Percentiles rank a stretch among this genome's conserved stretches.
Evolutionary conservation across 1,140 invertebrate species (phyloP).

Genomic region (Panonychus citri): DNA sequence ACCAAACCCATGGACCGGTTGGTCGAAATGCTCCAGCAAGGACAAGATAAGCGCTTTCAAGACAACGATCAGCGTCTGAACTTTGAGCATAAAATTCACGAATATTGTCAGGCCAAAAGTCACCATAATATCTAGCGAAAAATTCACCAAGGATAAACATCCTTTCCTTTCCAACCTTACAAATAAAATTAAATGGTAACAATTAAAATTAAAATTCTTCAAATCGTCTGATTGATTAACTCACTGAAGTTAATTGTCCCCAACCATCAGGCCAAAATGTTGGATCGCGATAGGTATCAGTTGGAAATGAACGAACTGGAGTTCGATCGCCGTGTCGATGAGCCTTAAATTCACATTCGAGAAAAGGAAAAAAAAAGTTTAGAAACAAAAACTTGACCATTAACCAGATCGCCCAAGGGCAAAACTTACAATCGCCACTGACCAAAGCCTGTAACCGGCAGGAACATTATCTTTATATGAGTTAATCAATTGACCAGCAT

Average conservation of each 20-base stretch:
- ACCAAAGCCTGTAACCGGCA: too few relatives aligned
- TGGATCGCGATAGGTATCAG: slow-evolving; percentile 20
- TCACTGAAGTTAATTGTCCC: neutral
- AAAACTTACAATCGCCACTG: too few relatives aligned
- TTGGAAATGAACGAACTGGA: slow-evolving; percentile 5
- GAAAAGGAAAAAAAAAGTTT: neutral
- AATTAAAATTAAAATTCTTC: neutral
- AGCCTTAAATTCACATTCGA: too few relatives aligned
- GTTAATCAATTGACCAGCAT: too few relatives aligned
- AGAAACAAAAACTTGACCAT: too few relatives aligned
- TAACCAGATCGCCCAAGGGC: too few relatives aligned
- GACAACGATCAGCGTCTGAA: slow-evolving; percentile 7
- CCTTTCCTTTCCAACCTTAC: slow-evolving; percentile 7
- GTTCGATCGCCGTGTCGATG: slow-evolving; percentile 9
- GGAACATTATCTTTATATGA: too few relatives aligned
- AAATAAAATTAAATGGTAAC: neutral
- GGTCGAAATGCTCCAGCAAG: slow-evolving; percentile 8
- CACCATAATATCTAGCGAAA: neutral
- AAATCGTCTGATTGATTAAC: neutral
- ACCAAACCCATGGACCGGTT: slow-evolving; percentile 6
- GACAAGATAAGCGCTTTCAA: slow-evolving; percentile 3
- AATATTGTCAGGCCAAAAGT: slow-evolving; percentile 1
- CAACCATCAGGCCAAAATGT: slow-evolving; percentile 16
- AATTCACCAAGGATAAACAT: slow-evolving; percentile 9
- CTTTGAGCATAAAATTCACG: slow-evolving; percentile 5